Evolutionary conservation across 1,140 invertebrate genomes (phyloP).

Genomic region (Frieseomelitta varia): DNA sequence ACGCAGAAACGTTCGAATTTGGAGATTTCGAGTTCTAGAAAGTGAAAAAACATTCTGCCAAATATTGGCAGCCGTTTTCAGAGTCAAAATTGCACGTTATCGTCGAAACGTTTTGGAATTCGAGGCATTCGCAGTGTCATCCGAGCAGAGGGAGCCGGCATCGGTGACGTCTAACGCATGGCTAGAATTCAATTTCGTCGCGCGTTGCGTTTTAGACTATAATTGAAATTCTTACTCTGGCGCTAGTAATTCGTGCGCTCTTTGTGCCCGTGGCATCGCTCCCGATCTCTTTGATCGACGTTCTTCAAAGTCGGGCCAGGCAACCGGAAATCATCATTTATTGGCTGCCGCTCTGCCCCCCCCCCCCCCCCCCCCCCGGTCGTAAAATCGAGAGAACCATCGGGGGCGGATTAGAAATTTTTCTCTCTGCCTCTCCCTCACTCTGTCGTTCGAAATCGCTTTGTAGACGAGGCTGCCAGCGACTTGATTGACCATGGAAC

Average conservation of each 20-base stretch:
- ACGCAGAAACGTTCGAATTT: too few relatives aligned
- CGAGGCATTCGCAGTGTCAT: slow-evolving; percentile 29
- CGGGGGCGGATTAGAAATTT: slow-evolving; percentile 8
- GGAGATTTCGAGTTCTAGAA: too few relatives aligned
- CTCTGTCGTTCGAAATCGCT: background rate
- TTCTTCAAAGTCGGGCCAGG: slow-evolving; percentile 50
- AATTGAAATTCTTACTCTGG: slow-evolving; percentile 64
- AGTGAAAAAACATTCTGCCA: too few relatives aligned
- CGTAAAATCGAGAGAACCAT: background rate
- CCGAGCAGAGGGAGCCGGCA: background rate
- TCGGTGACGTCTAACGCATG: slow-evolving; percentile 36
- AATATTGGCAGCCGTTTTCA: too few relatives aligned
- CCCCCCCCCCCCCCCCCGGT: too few relatives aligned
- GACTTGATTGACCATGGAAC: background rate
- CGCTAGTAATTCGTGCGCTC: slow-evolving; percentile 55
- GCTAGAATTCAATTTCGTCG: slow-evolving; percentile 31
- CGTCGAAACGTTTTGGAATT: slow-evolving; percentile 20
- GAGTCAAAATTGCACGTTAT: background rate
- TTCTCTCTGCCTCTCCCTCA: background rate
- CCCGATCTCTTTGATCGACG: slow-evolving; percentile 54
- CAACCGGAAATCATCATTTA: slow-evolving; percentile 62
- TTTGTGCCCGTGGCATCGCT: slow-evolving; percentile 32
- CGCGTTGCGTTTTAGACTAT: slow-evolving; percentile 35
- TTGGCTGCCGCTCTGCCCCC: background rate
- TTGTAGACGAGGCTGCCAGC: background rate